Evolutionary conservation across 2,113 vertebrate species (phyloP).

Genomic region (Ceuthmochares aereus): DNA sequence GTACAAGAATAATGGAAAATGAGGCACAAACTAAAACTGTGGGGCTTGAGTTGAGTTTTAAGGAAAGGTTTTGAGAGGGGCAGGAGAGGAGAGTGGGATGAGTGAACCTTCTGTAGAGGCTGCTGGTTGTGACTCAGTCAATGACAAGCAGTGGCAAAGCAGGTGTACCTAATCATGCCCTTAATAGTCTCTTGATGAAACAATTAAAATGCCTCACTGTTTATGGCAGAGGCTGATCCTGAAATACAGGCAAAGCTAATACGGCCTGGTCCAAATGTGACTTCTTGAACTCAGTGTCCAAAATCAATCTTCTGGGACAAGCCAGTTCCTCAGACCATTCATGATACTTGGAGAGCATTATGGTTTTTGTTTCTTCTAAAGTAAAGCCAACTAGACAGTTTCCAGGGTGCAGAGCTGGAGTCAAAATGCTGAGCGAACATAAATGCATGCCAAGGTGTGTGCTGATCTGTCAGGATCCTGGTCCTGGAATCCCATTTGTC

Average conservation of each 20-base stretch:
- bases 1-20: not conserved
- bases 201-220: not conserved
- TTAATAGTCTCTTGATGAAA: not conserved
- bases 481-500: not conserved
- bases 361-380: constrained; percentile 19
- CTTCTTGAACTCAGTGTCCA: not conserved
- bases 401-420: not conserved
- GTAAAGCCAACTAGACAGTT: not conserved
- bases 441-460: constrained; percentile 31
- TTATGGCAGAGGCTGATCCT: not conserved
- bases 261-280: not conserved
- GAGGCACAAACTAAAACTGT: not conserved
- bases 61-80: not conserved
- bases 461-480: not conserved
- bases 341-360: not conserved
- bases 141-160: not conserved
- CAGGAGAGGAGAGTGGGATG: not conserved
- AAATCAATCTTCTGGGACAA: constrained; percentile 1
- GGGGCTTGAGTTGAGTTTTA: not conserved
- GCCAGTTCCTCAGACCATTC: constrained; percentile 34
- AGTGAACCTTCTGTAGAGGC: not conserved
- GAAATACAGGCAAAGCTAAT: not conserved
- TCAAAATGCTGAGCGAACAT: constrained; percentile 50
- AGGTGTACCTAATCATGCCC: not conserved
- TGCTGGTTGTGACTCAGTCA: not conserved